Evolutionary conservation across 2,888 invertebrate genomes (phyloP), one percentile per base, ranked within the genome.

Genomic region (Drosophila paracracens): DNA sequence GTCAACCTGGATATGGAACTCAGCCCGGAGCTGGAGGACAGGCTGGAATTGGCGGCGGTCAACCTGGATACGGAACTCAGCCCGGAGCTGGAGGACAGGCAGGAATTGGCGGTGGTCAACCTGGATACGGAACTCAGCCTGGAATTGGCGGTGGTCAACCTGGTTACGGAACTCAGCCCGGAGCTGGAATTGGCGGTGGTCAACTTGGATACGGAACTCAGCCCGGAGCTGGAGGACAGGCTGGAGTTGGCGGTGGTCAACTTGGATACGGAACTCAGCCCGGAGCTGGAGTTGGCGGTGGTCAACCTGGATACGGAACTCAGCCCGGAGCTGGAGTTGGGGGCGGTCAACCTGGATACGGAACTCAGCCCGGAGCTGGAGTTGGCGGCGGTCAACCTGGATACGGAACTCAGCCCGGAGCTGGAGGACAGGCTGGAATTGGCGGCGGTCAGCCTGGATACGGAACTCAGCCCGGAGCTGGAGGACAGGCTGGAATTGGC

Each of bases 231-330:
- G 35, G 21, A 2, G 67, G 38, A 16, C 60, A 60, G 5, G 0
- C 33, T 27, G 54, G 31, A 56, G 13, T 25, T 10, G 62, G 48
- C 2, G 74, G 67, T 1, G 35, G 51, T 27, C 53, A 53, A 1
- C 38, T 33, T 7, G 66, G 60, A 35, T 57, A 51, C 8, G 64
- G 59, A 54, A 64, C 54, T 0, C 76, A 76, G 11, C 68, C 76
- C 8, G 76, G 67, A 48, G 27, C 36, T 8, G 68, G 50, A 31
- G 11, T 21, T 16, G 56, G 59, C 5, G 71, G 53, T 4, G 25
- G 51, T 11, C 72, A 67, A n/a, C 67, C 63, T 1, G 71, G 69
- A 27, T 60, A 56, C 11, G 69, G 63, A 25, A 56, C 58, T 2
- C 75, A 74, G 16, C 61, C 74, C 8, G 75, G 70, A 31, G 0